Evolutionary conservation across 1,140 invertebrate species (phyloP).

Genomic region (Sitobion miscanthi): DNA sequence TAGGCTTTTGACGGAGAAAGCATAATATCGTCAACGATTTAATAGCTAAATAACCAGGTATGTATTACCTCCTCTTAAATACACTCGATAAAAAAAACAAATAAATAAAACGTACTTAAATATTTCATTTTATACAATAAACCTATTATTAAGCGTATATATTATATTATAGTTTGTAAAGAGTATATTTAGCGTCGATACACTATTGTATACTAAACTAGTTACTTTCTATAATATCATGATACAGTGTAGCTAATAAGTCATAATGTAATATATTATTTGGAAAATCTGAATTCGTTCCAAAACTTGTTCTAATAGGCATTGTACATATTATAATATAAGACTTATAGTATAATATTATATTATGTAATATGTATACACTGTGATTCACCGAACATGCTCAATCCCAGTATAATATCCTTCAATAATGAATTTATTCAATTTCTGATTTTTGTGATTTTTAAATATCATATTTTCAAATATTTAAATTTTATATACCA

Average conservation of each 20-base stretch:
- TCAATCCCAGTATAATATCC: not conserved
- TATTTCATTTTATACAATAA: not conserved
- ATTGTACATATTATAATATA: not conserved
- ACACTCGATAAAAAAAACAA: not conserved
- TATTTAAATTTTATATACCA: not conserved
- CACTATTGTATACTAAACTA: slow-evolving; percentile 4
- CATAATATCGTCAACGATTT: not conserved
- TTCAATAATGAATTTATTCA: no score
- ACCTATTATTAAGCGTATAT: not conserved
- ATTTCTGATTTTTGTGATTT: not conserved
- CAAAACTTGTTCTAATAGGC: not conserved
- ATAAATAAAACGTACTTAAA: not conserved
- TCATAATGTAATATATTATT: not conserved
- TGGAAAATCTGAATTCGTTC: not conserved
- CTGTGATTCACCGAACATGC: not conserved
- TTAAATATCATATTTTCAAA: not conserved
- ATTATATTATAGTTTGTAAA: not conserved
- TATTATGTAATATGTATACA: not conserved
- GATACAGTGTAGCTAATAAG: not conserved
- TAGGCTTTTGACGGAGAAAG: not conserved
- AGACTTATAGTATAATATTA: no score
- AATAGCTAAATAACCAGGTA: not conserved
- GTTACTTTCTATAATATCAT: slow-evolving; percentile 3
- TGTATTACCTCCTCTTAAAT: not conserved
- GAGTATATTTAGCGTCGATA: not conserved